Base-by-base conservation (phyloP, 64 coral and sea anemone species). In the Anthopleura sola region DNA sequence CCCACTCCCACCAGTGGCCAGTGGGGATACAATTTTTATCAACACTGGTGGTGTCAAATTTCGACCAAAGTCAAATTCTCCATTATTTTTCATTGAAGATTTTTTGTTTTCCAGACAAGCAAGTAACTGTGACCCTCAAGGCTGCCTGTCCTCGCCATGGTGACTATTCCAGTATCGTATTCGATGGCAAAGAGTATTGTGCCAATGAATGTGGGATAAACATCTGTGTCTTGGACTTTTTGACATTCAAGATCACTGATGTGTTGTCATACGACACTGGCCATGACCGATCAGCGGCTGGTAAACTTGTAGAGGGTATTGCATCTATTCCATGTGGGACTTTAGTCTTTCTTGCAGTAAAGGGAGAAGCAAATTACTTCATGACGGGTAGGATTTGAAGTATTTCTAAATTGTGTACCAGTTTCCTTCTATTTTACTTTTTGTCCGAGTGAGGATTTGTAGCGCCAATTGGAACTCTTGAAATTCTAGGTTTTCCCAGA, bases 311-410 rank as follows among this genome's bases (percentile, higher is more conserved):
- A 57, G 97, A 99, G 56, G 90, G 68, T 80, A 77, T 99, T 39
- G 89, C 85, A 13, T 86, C 86, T 83, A 60, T 95, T 29, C 87
- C 85, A 46, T 74, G 89, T n/a, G 87, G 93, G 31, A 62, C 97
- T 11, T 33, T 99, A 23, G 92, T 94, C 29, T 94, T 95, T 76
- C 38, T 92, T 6, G 92, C 87, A 17, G 88, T 91, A 13, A 89
- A 90, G 37, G 97, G 97, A 85, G 93, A 94, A 49, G 97, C 71
- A 11, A 95, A 99, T 60, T 90, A 92, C 86, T 99, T 87, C 46
- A 85, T 99, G 87, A 87, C 97, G 75, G 87, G 97, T 99, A 84
- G 69, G 85, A 6, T 33, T n/a, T 71, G 33, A 8, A 3, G 39
- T 2, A 44, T 44, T 2, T 44, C 7, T 7, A 3, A 7, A 2